Percentiles rank a stretch among this genome's conserved stretches.
phyloP scores from a whole-genome alignment of 92 coral and sea anemone species.

The Plumapathes pennacea region DNA sequence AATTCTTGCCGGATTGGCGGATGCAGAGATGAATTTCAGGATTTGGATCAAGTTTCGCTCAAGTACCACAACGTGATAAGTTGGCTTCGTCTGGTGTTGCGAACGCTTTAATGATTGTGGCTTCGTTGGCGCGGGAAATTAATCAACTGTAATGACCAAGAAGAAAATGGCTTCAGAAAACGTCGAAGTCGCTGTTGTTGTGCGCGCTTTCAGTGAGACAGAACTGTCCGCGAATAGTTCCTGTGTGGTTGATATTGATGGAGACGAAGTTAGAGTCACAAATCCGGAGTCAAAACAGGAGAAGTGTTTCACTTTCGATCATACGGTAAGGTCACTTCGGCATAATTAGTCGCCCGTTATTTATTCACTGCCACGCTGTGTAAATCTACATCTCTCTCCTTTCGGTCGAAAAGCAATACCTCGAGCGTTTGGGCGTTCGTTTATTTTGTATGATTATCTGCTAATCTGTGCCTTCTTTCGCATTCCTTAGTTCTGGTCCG shows the following conservation, averaged over 20 bases:
- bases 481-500: conserved; percentile 31
- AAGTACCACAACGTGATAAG: too few relatives aligned
- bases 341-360: too few relatives aligned
- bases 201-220: conserved; percentile 71
- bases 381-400: too few relatives aligned
- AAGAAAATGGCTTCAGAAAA: conserved; percentile 53
- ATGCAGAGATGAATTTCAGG: too few relatives aligned
- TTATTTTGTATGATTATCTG: neutral
- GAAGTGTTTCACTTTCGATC: conserved; percentile 83
- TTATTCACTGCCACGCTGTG: too few relatives aligned
- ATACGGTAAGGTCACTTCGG: conserved; percentile 90
- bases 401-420: too few relatives aligned
- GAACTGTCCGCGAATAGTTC: conserved; percentile 63
- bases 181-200: conserved; percentile 81
- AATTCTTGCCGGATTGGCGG: too few relatives aligned
- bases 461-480: conserved; percentile 1
- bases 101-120: too few relatives aligned
- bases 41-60: too few relatives aligned
- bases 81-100: too few relatives aligned
- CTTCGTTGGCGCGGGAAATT: conserved; percentile 75
- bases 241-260: conserved; percentile 66
- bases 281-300: conserved; percentile 74
- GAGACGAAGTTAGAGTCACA: conserved; percentile 63
- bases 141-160: too few relatives aligned
- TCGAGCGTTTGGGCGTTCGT: too few relatives aligned